These are phyloP conservation scores for Cyclophora punctaria DNA, from an alignment of 2,888 invertebrate genomes.

Conservation along the genomic window DNA sequence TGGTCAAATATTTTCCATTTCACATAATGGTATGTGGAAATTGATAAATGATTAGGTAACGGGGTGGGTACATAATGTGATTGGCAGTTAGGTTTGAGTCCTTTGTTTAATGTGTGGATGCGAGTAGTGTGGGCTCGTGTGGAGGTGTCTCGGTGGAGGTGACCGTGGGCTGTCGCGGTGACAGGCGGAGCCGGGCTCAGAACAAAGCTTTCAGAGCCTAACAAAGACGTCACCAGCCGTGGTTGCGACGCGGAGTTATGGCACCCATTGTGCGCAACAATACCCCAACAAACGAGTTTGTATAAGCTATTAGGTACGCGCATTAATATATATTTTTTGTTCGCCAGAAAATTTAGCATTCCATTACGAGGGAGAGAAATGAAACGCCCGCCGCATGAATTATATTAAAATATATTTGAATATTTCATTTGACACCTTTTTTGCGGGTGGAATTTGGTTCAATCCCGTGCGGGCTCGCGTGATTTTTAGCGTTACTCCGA, in stretches of 20 bases:
- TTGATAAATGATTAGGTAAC: neutral
- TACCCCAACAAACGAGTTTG: constrained; percentile 76
- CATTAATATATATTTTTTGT: constrained; percentile 76
- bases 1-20: constrained; percentile 8
- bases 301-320: constrained; percentile 76
- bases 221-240: constrained; percentile 76
- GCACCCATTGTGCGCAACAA: constrained; percentile 75
- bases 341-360: constrained; percentile 75
- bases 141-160: constrained; percentile 26
- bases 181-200: constrained; percentile 60
- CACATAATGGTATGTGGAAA: neutral
- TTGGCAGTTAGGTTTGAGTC: constrained; percentile 1
- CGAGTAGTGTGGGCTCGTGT: constrained; percentile 33
- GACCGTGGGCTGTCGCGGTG: constrained; percentile 50
- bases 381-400: constrained; percentile 76
- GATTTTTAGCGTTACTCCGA: constrained; percentile 70
- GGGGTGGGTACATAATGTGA: neutral
- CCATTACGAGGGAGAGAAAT: constrained; percentile 76
- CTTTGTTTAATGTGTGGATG: constrained; percentile 20
- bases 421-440: constrained; percentile 77
- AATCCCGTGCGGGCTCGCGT: constrained; percentile 65
- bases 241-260: constrained; percentile 74
- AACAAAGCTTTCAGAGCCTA: constrained; percentile 66
- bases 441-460: constrained; percentile 71
- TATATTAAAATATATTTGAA: constrained; percentile 77